phyloP scores from a whole-genome alignment of 2,888 invertebrate genomes.

The Prenolepis imparis region DNA sequence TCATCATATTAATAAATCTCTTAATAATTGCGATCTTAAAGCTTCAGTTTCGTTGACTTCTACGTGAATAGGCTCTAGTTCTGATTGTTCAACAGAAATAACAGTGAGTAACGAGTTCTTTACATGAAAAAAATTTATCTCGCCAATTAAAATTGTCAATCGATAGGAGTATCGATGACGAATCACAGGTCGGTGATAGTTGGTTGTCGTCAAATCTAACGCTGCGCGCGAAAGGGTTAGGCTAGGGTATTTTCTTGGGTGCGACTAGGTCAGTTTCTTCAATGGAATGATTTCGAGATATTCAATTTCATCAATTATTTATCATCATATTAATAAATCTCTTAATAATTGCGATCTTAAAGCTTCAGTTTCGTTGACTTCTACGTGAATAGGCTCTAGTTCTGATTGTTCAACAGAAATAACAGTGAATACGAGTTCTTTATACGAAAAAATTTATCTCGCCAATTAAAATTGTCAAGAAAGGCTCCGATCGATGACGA shows the following conservation, averaged over 20 bases:
- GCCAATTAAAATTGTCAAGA: no score
- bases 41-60: not conserved
- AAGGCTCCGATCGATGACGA: slow-evolving; percentile 6
- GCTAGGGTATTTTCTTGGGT: not conserved
- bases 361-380: not conserved
- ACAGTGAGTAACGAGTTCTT: no score
- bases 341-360: not conserved
- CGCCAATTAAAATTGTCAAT: no score
- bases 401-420: not conserved
- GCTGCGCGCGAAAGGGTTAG: not conserved
- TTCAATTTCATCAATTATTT: not conserved
- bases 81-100: not conserved
- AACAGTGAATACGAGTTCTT: no score
- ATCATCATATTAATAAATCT: not conserved
- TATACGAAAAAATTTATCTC: no score
- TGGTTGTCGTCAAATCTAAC: slow-evolving; percentile 6
- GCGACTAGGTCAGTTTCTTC: not conserved
- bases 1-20: not conserved
- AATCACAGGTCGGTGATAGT: not conserved
- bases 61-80: not conserved
- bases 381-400: not conserved
- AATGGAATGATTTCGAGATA: not conserved
- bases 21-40: not conserved
- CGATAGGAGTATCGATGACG: no score
- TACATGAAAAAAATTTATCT: no score